Conservation (phyloP, 2,113 vertebrate species). For the Phoxinus phoxinus region DNA sequence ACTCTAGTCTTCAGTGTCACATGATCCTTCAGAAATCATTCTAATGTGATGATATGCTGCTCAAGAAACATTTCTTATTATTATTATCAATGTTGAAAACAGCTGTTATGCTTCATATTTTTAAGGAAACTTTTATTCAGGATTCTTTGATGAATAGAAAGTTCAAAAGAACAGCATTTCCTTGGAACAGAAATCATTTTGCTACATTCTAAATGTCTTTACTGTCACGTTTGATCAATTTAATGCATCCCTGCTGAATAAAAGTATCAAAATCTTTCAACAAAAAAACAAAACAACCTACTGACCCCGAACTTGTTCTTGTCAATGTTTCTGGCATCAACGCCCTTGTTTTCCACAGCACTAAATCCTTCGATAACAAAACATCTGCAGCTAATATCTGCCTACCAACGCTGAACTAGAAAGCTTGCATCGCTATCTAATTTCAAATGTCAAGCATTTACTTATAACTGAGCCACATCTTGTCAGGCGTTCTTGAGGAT, state of each 20-base stretch:
- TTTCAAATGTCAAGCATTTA: constrained; percentile 57
- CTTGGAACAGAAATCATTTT: background rate
- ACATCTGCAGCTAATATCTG: constrained; percentile 46
- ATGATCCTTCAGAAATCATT: too few species aligned
- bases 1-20: too few species aligned
- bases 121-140: background rate
- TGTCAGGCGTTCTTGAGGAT: constrained; percentile 45
- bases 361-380: constrained; percentile 6
- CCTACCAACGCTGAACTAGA: background rate
- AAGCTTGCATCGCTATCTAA: constrained; percentile 17
- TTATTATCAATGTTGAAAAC: background rate
- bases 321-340: background rate
- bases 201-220: background rate
- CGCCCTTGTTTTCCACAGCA: background rate
- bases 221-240: background rate
- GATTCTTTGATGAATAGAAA: background rate
- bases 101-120: background rate
- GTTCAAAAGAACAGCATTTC: background rate
- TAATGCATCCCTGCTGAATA: background rate
- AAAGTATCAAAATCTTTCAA: background rate
- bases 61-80: too few species aligned
- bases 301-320: background rate
- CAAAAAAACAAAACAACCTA: background rate
- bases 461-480: background rate
- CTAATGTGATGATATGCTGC: too few species aligned